These are phyloP conservation scores for Thysanoteuthis rhombus DNA, from an alignment of 2,888 invertebrate genomes.

Conservation along the genomic window DNA sequence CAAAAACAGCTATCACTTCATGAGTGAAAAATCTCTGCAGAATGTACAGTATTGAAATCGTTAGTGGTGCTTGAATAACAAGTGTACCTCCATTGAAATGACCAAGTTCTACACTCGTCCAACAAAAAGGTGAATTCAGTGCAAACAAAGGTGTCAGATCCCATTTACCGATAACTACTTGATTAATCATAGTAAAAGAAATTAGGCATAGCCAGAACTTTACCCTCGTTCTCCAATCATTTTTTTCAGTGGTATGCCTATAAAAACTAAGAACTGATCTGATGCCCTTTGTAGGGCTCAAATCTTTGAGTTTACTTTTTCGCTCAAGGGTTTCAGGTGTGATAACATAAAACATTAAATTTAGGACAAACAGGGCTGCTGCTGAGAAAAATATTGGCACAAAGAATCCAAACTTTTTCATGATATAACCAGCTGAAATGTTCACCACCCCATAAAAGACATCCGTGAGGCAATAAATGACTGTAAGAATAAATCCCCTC, in stretches of 20 bases:
- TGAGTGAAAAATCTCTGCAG: slow-evolving; percentile 39
- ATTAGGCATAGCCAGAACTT: slow-evolving; percentile 20
- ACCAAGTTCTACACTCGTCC: slow-evolving; percentile 41
- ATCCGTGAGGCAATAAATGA: slow-evolving; percentile 36
- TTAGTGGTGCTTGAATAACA: slow-evolving; percentile 36
- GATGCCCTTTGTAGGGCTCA: background rate
- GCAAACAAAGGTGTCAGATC: slow-evolving; percentile 36
- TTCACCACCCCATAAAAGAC: slow-evolving; percentile 34
- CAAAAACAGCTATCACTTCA: slow-evolving; percentile 35
- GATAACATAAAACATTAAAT: background rate
- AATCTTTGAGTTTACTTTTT: slow-evolving; percentile 31
- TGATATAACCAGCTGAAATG: slow-evolving; percentile 39
- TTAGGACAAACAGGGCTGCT: background rate
- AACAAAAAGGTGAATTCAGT: slow-evolving; percentile 42
- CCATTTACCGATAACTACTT: background rate
- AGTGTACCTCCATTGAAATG: slow-evolving; percentile 36
- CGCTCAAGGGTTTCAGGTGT: background rate
- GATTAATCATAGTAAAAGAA: background rate
- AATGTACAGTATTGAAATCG: slow-evolving; percentile 33
- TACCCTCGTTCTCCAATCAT: background rate
- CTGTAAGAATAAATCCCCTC: slow-evolving; percentile 38
- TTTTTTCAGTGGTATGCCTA: background rate
- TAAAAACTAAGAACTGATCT: background rate
- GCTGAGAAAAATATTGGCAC: background rate
- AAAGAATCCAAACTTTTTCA: slow-evolving; percentile 26